Conservation (phyloP, 2,888 invertebrate species). For the Euzetes globulus region DNA sequence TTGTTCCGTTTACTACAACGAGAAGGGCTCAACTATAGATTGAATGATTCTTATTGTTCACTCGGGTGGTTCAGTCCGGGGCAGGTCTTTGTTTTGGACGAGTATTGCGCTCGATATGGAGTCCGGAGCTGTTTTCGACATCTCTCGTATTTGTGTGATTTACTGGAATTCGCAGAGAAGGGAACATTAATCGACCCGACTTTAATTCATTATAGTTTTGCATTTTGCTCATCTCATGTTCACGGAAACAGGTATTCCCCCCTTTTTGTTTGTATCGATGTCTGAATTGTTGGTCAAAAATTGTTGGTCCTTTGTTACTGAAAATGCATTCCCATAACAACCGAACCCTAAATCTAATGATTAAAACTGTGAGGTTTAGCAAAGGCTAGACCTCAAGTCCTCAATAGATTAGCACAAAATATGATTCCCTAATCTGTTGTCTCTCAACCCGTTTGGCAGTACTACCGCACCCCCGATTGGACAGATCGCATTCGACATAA, state of each 20-base stretch:
- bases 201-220: slow-evolving; percentile 96
- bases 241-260: slow-evolving; percentile 85
- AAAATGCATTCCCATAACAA: slow-evolving; percentile 13
- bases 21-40: slow-evolving; percentile 83
- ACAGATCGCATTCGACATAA: slow-evolving; percentile 42
- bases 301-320: not conserved
- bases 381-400: not conserved
- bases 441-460: slow-evolving; percentile 20
- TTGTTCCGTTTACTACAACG: slow-evolving; percentile 87
- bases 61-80: slow-evolving; percentile 99
- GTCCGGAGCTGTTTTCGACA: slow-evolving; percentile 95
- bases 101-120: slow-evolving; percentile 94
- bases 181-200: slow-evolving; percentile 95
- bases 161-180: slow-evolving; percentile 82
- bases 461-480: slow-evolving; percentile 41
- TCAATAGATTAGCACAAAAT: not conserved
- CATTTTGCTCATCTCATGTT: slow-evolving; percentile 98
- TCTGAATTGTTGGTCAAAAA: not conserved
- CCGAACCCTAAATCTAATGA: not conserved
- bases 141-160: slow-evolving; percentile 87
- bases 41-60: slow-evolving; percentile 96
- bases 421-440: not conserved
- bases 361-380: not conserved
- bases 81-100: slow-evolving; percentile 95
- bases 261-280: not conserved